Conservation (phyloP, 2,797 vertebrate genomes). For the Diplodus sargus region DNA sequence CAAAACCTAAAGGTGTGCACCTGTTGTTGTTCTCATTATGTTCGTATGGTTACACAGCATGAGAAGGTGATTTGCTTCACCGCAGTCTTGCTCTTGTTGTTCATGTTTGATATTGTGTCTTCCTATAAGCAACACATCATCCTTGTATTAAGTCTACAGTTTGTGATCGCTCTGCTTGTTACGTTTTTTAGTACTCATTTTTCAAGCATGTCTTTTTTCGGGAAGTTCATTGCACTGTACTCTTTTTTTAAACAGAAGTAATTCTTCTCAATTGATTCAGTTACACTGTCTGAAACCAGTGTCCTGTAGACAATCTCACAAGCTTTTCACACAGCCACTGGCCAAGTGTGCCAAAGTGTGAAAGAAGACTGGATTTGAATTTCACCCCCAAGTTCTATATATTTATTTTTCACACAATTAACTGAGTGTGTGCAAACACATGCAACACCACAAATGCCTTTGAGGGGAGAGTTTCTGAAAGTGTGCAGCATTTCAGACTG, state of each 20-base stretch:
- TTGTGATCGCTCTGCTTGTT: not conserved
- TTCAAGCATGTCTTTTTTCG: too few relatives aligned
- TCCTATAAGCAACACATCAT: not conserved
- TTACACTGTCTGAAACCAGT: not conserved
- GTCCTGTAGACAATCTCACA: not conserved
- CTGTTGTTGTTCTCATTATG: not conserved
- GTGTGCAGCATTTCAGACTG: not conserved
- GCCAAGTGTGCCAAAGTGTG: not conserved
- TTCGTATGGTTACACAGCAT: not conserved
- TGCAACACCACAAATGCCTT: not conserved
- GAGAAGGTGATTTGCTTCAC: not conserved
- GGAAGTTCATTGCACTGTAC: too few relatives aligned
- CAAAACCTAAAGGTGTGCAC: conserved; percentile 95
- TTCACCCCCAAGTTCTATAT: not conserved
- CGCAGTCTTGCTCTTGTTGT: not conserved
- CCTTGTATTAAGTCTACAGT: not conserved
- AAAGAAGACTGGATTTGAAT: not conserved
- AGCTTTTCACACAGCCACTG: not conserved
- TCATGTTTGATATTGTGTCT: not conserved
- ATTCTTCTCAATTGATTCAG: not conserved
- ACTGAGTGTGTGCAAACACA: not conserved
- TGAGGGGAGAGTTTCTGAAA: not conserved
- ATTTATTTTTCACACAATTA: not conserved
- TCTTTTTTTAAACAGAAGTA: too few relatives aligned
- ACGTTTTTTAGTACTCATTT: not conserved